These are phyloP conservation scores for Allobates femoralis DNA, from an alignment of 2,797 vertebrate genomes.

Conservation along the genomic window DNA sequence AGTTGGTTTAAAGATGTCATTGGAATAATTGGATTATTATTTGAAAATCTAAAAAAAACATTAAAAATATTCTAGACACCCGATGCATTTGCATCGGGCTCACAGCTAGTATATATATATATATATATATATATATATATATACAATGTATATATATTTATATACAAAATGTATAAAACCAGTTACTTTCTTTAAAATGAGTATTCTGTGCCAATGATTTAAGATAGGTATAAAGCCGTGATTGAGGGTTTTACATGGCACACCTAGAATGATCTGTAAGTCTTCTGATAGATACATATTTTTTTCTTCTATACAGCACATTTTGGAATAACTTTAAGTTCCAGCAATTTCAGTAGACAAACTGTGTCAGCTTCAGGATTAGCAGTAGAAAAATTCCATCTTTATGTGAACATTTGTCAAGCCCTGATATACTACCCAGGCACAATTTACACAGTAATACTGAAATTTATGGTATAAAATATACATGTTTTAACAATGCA, in stretches of 20 bases:
- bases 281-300: background rate
- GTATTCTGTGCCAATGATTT: background rate
- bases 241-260: background rate
- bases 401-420: background rate
- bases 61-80: too few relatives aligned
- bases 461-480: background rate
- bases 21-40: too few relatives aligned
- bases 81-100: too few relatives aligned
- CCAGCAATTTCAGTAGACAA: slow-evolving; percentile 1
- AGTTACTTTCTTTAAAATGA: background rate
- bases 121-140: too few relatives aligned
- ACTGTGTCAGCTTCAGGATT: background rate
- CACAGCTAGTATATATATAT: too few relatives aligned
- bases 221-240: background rate
- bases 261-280: background rate
- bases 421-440: background rate
- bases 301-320: background rate
- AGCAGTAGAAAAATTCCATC: background rate
- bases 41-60: too few relatives aligned
- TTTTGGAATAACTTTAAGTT: background rate
- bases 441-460: background rate
- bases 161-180: too few relatives aligned
- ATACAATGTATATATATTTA: too few relatives aligned
- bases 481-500: background rate
- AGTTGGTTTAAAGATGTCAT: too few relatives aligned